Conservation (phyloP, 2,888 invertebrate genomes). For the Drosophila pseudotalamancana region DNA sequence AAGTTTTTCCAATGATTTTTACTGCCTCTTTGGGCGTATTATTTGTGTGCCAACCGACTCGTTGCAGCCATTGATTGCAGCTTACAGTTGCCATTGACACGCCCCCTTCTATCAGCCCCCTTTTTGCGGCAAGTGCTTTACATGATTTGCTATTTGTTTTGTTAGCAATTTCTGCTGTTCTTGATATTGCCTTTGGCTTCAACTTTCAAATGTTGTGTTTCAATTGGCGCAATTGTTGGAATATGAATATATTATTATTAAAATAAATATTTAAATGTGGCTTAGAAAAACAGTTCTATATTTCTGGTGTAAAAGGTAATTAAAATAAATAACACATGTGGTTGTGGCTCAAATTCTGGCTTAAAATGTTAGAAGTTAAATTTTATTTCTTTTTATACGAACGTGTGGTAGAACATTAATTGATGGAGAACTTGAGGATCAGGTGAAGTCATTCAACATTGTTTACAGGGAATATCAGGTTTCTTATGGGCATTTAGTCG, state of each 20-base stretch:
- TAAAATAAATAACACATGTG: constrained; percentile 20
- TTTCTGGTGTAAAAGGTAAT: too few relatives aligned
- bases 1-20: constrained; percentile 6
- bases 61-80: constrained; percentile 30
- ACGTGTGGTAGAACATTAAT: too few relatives aligned
- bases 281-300: too few relatives aligned
- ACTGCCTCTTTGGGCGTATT: constrained; percentile 18
- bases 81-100: constrained; percentile 6
- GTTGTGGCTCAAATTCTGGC: too few relatives aligned
- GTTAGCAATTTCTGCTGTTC: constrained; percentile 7
- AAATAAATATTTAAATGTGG: too few relatives aligned
- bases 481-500: too few relatives aligned
- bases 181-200: constrained; percentile 9
- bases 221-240: constrained; percentile 12
- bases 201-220: background rate
- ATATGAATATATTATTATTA: too few relatives aligned
- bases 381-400: too few relatives aligned
- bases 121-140: constrained; percentile 15
- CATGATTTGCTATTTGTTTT: constrained; percentile 42
- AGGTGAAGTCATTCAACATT: too few relatives aligned
- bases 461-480: too few relatives aligned
- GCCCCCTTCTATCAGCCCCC: background rate
- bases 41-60: constrained; percentile 31
- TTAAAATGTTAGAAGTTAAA: too few relatives aligned
- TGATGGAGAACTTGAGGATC: too few relatives aligned